Base-by-base conservation (phyloP, 2,113 vertebrate species). In the Xenus cinereus region DNA sequence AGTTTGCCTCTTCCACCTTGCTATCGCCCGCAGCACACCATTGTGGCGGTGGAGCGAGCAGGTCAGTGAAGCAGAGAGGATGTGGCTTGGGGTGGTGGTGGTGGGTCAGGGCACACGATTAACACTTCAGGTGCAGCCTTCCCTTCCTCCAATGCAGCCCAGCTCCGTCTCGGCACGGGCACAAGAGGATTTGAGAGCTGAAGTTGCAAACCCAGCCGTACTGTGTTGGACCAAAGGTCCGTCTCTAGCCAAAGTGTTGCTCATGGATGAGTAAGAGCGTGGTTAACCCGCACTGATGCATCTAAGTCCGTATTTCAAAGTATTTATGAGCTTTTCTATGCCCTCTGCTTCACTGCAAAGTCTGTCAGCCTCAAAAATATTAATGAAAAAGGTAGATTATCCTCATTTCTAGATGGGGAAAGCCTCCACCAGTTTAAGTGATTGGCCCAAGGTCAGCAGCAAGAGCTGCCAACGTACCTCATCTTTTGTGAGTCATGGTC, bases 311-410 rank as follows among this genome's bases (percentile, higher is more conserved):
- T 15, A 6, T 39, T 63, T 37, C n/a, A 30, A 4, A 51, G 13
- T 5, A 22, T 23, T 7, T 13, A 0, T 4, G 43, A 48, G 53
- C 17, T 62, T 60, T 72, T 48, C 48, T 9, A 0, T 24, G 18
- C 10, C 32, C 18, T 66, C 19, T 0, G 2, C 59, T 73, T 85
- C 28, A 32, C 12, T 3, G 0, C 57, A 19, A 60, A 41, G 54
- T 19, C 48, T 63, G 53, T 41, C 32, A 35, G 7, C 43, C 54
- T 64, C 37, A 57, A 39, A 77, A 86, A 46, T 46, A 22, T 7
- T 59, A 1, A 14, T 22, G 22, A 57, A 27, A n/a, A 41, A 33
- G 50, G 60, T 33, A 21, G 14, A 11, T 67, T 9, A 14, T 54
- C 46, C 51, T 74, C 4, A 0, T 89, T 54, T 66, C 15, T 35